phyloP scores from a whole-genome alignment of 1,140 invertebrate genomes.

The Psilanteris sp. region DNA sequence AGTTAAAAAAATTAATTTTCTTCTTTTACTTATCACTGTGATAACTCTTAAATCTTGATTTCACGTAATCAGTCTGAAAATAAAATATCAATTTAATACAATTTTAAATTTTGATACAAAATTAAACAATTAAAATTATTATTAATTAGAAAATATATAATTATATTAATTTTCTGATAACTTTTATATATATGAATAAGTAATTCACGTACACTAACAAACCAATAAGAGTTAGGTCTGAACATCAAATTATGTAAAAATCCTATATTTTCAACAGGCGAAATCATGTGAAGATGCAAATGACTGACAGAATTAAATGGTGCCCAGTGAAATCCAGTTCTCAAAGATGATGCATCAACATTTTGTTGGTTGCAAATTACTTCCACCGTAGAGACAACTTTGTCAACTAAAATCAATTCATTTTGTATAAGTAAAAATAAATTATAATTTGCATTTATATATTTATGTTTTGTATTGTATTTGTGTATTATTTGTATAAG shows the following conservation, averaged over 20 bases:
- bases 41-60: constrained; percentile 70
- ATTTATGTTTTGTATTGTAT: too few relatives aligned
- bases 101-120: too few relatives aligned
- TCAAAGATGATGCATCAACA: constrained; percentile 80
- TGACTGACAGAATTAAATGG: constrained; percentile 92
- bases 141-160: too few relatives aligned
- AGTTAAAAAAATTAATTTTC: too few relatives aligned
- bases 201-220: constrained; percentile 86
- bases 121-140: too few relatives aligned
- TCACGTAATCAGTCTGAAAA: constrained; percentile 76
- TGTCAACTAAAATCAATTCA: constrained; percentile 83
- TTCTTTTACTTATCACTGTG: too few relatives aligned
- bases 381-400: constrained; percentile 82
- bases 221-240: constrained; percentile 88
- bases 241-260: constrained; percentile 86
- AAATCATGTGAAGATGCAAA: constrained; percentile 93
- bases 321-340: constrained; percentile 94
- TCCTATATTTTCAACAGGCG: constrained; percentile 88
- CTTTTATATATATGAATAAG: too few relatives aligned
- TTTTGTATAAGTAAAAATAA: too few relatives aligned
- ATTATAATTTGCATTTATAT: too few relatives aligned
- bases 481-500: too few relatives aligned
- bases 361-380: constrained; percentile 80
- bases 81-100: constrained; percentile 3
- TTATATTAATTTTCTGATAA: too few relatives aligned